These are phyloP conservation scores for Parelbella ahira DNA, from an alignment of 2,888 invertebrate species.

Conservation along the genomic window DNA sequence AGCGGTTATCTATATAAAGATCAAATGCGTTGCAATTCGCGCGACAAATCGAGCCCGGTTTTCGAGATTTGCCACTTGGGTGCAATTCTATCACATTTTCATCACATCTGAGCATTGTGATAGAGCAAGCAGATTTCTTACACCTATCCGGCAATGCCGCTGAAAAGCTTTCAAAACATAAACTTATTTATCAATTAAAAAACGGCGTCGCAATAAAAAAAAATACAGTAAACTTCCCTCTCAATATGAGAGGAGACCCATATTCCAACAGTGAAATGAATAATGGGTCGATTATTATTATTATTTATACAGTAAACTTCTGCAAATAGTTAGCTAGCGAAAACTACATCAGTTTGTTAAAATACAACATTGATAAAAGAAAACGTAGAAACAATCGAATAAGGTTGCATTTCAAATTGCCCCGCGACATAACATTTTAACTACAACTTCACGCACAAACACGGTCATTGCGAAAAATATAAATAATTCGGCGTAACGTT, in stretches of 20 bases:
- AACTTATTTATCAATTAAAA: too few species aligned
- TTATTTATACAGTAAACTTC: too few species aligned
- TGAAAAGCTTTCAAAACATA: constrained; percentile 14
- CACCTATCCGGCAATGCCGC: constrained; percentile 5
- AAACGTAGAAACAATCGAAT: neutral
- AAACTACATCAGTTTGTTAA: too few species aligned
- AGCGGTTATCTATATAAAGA: constrained; percentile 19
- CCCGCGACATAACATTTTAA: constrained; percentile 13
- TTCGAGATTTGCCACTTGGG: constrained; percentile 24
- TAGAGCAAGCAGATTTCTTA: constrained; percentile 16
- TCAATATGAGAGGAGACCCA: too few species aligned
- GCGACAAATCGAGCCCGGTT: constrained; percentile 21
- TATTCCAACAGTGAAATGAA: too few species aligned
- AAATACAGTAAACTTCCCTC: too few species aligned
- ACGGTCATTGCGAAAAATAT: constrained; percentile 35
- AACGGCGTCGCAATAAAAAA: too few species aligned
- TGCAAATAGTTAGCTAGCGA: too few species aligned
- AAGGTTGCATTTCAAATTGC: constrained; percentile 16
- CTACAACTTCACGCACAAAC: constrained; percentile 16
- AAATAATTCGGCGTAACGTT: constrained; percentile 55
- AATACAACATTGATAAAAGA: neutral
- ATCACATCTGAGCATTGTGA: too few species aligned
- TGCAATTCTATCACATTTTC: constrained; percentile 22
- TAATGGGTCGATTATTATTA: too few species aligned
- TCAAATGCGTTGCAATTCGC: constrained; percentile 19